Evolutionary conservation across 2,888 invertebrate genomes (phyloP).

Genomic region (Linnaemya tessellans): DNA sequence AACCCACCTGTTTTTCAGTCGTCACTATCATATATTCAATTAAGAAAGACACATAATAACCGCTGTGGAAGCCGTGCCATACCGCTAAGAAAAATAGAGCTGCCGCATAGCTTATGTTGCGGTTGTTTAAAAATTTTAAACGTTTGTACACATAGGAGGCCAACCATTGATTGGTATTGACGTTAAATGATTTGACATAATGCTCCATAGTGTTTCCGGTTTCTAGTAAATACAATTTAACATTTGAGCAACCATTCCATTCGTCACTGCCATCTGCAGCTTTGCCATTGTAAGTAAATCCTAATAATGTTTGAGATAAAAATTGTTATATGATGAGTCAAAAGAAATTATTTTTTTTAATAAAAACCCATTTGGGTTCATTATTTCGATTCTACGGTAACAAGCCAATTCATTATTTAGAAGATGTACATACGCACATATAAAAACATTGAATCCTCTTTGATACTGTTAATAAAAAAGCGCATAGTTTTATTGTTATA

Average conservation of each 20-base stretch:
- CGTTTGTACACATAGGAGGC: slow-evolving; percentile 97
- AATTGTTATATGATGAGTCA: not conserved
- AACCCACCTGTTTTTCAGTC: slow-evolving; percentile 91
- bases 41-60: slow-evolving; percentile 96
- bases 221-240: slow-evolving; percentile 92
- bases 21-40: slow-evolving; percentile 95
- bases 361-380: no score
- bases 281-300: slow-evolving; percentile 87
- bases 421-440: no score
- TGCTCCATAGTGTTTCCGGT: slow-evolving; percentile 92
- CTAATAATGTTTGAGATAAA: slow-evolving; percentile 82
- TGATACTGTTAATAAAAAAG: no score
- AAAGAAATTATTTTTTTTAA: no score
- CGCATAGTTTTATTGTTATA: no score
- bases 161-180: slow-evolving; percentile 97
- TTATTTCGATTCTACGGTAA: no score
- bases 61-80: slow-evolving; percentile 98
- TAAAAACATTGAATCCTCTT: no score
- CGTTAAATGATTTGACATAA: slow-evolving; percentile 96
- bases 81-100: slow-evolving; percentile 94
- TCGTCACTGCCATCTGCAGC: slow-evolving; percentile 88
- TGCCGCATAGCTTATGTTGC: slow-evolving; percentile 90
- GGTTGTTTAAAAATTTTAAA: slow-evolving; percentile 94
- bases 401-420: no score
- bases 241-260: slow-evolving; percentile 97